Base-by-base conservation (phyloP, 2,888 invertebrate genomes). In the Apoda limacodes region DNA sequence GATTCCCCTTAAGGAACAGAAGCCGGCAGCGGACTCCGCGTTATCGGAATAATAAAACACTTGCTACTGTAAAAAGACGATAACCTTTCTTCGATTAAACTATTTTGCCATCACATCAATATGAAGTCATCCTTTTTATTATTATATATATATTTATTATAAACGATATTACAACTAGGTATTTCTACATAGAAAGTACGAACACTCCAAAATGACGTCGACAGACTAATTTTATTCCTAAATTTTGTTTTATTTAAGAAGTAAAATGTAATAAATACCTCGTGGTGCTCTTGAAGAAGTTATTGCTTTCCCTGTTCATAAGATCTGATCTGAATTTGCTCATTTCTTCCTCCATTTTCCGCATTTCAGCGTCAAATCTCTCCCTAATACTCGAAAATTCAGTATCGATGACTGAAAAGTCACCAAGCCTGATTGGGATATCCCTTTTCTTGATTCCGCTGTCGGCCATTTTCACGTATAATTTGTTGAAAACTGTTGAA, bases 281-380 rank as follows among this genome's bases (percentile, higher is more conserved):
- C 62, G 89, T 88, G 55, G 92, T 90, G 69, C 88, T 90, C 82
- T 92, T 92, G 82, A 94, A 94, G 83, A 93, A 93, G 63, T 93
- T 92, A 71, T 90, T 90, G 60, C 92, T 90, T 74, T 95, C 95
- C 60, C 93, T 88, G 75, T 93, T 94, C 89, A 95, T 92, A 44
- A 95, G 83, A 69, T 95, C 94, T 47, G 92, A 91, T 55, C 95
- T 86, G 83, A 95, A 95, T 82, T 91, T 90, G 69, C 90, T 89
- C 97, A 97, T 97, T 83, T 97, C 97, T 60, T 96, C 96, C 83
- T 98, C 97, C 93, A 98, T 97, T 82, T 95, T 94, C 59, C 91
- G 86, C 97, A 98, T 97, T 85, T 98, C 97, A 44, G 91, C 89
- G 75, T 97, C 96, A 75, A 96, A 96, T 51, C 94, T 85, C 71